Percentiles rank a stretch among this genome's conserved stretches.
Conservation (phyloP, 2,113 vertebrate species). For the Odocoileus hemionus region DNA sequence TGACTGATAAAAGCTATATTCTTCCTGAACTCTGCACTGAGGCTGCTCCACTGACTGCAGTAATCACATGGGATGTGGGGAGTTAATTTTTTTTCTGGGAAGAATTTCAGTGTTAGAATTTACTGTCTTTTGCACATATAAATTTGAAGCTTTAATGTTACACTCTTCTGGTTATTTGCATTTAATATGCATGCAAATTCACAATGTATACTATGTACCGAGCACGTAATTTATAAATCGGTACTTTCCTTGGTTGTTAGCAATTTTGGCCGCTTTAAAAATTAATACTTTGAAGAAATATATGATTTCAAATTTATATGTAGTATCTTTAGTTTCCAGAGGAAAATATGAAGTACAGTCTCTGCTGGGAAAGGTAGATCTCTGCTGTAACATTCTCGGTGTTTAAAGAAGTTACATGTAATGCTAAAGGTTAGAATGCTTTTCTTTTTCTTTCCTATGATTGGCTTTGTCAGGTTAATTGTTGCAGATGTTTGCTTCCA, state of each 20-base stretch:
- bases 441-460: slow-evolving; percentile 15
- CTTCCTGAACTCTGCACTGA: not conserved
- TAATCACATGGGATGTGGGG: slow-evolving; percentile 5
- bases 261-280: slow-evolving; percentile 69
- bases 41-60: not conserved
- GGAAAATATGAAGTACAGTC: not conserved
- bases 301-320: slow-evolving; percentile 53
- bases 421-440: not conserved
- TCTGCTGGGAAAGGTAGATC: not conserved
- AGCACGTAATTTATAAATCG: slow-evolving; percentile 62
- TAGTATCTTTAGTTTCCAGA: slow-evolving; percentile 31
- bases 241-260: slow-evolving; percentile 67
- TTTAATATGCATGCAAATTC: slow-evolving; percentile 74
- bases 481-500: not conserved
- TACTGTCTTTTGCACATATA: slow-evolving; percentile 68
- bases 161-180: slow-evolving; percentile 67
- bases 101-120: slow-evolving; percentile 63
- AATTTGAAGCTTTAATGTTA: slow-evolving; percentile 63
- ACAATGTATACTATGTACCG: slow-evolving; percentile 58
- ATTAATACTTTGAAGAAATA: slow-evolving; percentile 65
- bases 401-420: slow-evolving; percentile 44
- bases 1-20: not conserved
- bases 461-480: not conserved
- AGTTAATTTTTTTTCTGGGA: slow-evolving; percentile 67
- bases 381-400: not conserved